These are phyloP conservation scores for Oryzias dopingdopingensis DNA, from an alignment of 2,797 vertebrate genomes.

Conservation along the genomic window DNA sequence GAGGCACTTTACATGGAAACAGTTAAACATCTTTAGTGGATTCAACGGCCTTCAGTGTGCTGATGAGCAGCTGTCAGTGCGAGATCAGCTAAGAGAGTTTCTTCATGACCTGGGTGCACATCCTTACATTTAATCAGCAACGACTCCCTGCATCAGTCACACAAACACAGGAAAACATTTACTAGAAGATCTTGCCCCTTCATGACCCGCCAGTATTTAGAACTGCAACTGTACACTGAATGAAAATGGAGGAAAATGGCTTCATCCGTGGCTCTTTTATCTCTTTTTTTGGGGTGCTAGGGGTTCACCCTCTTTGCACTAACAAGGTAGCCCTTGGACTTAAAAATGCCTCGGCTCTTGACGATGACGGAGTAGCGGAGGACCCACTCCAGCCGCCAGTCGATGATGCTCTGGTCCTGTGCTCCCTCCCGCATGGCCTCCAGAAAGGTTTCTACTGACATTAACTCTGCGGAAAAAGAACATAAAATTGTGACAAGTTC, in stretches of 20 bases:
- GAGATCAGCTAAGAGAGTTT: slow-evolving; percentile 6
- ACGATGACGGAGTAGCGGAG: slow-evolving; percentile 98
- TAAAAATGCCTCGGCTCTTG: slow-evolving; percentile 97
- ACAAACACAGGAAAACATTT: background rate
- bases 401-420: slow-evolving; percentile 70
- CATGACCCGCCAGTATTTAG: too few species aligned
- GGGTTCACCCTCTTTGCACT: slow-evolving; percentile 84
- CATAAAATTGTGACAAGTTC: background rate
- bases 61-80: slow-evolving; percentile 10
- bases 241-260: slow-evolving; percentile 49
- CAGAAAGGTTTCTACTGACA: slow-evolving; percentile 88
- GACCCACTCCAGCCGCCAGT: slow-evolving; percentile 94
- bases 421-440: slow-evolving; percentile 83
- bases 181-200: slow-evolving; percentile 8
- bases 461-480: slow-evolving; percentile 80
- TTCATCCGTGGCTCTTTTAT: slow-evolving; percentile 38
- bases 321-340: slow-evolving; percentile 96
- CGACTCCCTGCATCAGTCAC: slow-evolving; percentile 22
- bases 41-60: slow-evolving; percentile 16
- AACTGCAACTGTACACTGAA: slow-evolving; percentile 1
- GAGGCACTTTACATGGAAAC: slow-evolving; percentile 66
- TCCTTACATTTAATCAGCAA: slow-evolving; percentile 5
- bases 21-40: slow-evolving; percentile 17
- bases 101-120: slow-evolving; percentile 3
- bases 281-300: slow-evolving; percentile 43